phyloP scores from a whole-genome alignment of 2,797 vertebrate species.

The Geotrypetes seraphini region DNA sequence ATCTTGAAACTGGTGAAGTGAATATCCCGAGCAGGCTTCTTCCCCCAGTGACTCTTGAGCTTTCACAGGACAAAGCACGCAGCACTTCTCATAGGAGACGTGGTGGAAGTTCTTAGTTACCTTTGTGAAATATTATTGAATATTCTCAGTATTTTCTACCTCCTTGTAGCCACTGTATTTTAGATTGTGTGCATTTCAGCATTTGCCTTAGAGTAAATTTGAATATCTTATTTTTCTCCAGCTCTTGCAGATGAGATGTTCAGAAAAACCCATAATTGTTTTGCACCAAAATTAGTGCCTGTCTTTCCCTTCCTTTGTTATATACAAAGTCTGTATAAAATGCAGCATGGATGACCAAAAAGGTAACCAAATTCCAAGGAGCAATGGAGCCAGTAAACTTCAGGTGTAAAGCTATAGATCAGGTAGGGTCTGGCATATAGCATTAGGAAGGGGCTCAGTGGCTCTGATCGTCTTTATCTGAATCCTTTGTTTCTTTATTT shows the following conservation, averaged over 20 bases:
- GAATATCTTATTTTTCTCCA: constrained; percentile 33
- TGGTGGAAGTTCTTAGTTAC: too few relatives aligned
- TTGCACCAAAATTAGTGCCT: constrained; percentile 22
- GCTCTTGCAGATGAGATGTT: constrained; percentile 25
- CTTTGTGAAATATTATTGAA: too few relatives aligned
- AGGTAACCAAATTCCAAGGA: neutral
- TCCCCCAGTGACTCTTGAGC: too few relatives aligned
- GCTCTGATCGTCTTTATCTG: neutral
- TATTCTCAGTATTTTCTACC: constrained; percentile 56
- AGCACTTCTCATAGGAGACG: too few relatives aligned
- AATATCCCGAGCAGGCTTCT: too few relatives aligned
- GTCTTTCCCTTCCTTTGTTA: constrained; percentile 18
- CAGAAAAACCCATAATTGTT: constrained; percentile 19
- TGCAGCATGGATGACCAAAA: neutral
- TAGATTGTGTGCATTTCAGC: constrained; percentile 42
- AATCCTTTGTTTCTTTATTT: constrained; percentile 1
- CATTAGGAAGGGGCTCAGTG: neutral
- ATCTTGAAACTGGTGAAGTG: too few relatives aligned
- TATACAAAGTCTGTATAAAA: too few relatives aligned
- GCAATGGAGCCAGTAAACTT: neutral
- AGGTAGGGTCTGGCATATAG: fast-evolving
- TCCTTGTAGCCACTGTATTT: constrained; percentile 43
- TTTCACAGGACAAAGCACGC: too few relatives aligned
- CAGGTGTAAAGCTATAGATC: fast-evolving
- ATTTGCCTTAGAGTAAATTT: constrained; percentile 54